Evolutionary conservation across 1,140 invertebrate species (phyloP).

Genomic region (Watersipora subatra): DNA sequence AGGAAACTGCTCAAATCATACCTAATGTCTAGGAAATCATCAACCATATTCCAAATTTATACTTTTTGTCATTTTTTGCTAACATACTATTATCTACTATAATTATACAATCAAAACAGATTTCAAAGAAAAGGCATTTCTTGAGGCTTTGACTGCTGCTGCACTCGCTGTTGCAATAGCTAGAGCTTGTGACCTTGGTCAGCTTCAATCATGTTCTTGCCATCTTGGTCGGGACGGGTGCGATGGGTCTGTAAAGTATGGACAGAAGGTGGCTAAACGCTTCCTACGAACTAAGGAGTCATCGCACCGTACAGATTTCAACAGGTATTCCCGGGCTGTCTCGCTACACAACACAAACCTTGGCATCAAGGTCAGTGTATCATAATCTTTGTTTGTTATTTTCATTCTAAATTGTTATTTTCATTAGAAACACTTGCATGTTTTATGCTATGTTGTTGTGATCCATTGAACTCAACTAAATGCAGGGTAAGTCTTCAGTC

Average conservation of each 20-base stretch:
- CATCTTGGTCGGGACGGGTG: not conserved
- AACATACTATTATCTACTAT: no score
- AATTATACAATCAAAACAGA: not conserved
- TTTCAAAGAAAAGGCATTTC: not conserved
- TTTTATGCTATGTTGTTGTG: no score
- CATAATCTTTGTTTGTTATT: no score
- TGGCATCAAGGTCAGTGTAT: not conserved
- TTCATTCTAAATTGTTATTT: no score
- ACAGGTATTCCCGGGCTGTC: not conserved
- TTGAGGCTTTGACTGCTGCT: not conserved
- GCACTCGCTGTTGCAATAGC: not conserved
- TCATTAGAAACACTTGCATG: no score
- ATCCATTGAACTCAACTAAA: no score
- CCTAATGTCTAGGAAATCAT: no score
- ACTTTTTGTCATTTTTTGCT: no score
- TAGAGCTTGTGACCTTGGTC: not conserved
- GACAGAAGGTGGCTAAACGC: not conserved
- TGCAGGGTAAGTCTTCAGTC: no score
- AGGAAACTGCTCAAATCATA: no score
- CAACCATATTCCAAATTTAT: no score
- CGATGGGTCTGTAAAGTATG: not conserved
- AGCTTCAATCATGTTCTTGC: not conserved
- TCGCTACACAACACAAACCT: not conserved
- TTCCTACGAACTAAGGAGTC: not conserved
- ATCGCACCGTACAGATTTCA: not conserved